phyloP scores from a whole-genome alignment of 2,113 vertebrate genomes.

The Eonycteris spelaea region DNA sequence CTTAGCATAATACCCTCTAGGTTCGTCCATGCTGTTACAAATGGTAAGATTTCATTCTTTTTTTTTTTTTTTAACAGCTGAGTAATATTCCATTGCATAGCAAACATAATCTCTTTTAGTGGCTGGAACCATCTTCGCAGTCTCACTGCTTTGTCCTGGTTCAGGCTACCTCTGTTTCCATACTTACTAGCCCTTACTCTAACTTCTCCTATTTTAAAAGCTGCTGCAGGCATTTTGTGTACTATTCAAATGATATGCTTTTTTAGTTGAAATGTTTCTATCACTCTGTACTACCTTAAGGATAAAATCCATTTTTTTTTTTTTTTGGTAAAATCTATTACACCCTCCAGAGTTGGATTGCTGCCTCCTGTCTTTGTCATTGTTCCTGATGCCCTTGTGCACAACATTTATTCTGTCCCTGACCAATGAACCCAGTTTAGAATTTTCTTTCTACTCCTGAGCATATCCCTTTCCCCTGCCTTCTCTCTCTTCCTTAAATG shows the following conservation, averaged over 20 bases:
- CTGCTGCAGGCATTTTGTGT: neutral
- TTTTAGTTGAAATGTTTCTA: neutral
- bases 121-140: neutral
- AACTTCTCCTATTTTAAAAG: neutral
- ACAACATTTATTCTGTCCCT: rapidly evolving
- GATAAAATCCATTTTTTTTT: neutral
- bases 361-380: neutral
- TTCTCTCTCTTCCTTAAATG: neutral
- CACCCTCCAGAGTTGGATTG: neutral
- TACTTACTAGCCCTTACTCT: neutral
- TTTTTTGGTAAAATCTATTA: neutral
- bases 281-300: neutral
- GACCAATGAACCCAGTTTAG: neutral
- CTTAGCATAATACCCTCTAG: no score
- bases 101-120: neutral
- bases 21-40: no score
- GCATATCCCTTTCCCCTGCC: neutral
- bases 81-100: no score
- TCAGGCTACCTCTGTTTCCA: neutral
- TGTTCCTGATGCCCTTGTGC: neutral
- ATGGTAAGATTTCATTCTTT: no score
- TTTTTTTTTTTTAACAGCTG: no score
- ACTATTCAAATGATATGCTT: neutral
- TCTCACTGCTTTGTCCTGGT: neutral
- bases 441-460: neutral